phyloP scores from a whole-genome alignment of 2,113 vertebrate species.

The Tyto alba region DNA sequence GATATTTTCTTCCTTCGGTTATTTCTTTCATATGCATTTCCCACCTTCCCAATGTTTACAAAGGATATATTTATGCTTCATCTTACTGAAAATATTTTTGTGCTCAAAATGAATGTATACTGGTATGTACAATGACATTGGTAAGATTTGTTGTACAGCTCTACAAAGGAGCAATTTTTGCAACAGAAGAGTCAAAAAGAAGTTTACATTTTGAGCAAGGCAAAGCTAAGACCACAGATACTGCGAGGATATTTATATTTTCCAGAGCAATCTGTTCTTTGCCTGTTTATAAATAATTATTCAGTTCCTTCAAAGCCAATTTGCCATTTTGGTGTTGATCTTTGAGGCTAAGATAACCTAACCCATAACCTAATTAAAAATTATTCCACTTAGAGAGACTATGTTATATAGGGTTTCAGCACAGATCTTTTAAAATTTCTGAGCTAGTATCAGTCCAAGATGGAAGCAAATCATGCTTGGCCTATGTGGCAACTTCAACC shows the following conservation, averaged over 20 bases:
- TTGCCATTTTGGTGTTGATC: neutral
- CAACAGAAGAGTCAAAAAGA: neutral
- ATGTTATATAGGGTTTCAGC: neutral
- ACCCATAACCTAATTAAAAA: neutral
- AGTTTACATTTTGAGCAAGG: neutral
- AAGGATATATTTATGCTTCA: neutral
- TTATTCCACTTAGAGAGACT: neutral
- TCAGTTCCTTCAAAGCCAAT: neutral
- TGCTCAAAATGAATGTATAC: neutral
- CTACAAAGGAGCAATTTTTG: neutral
- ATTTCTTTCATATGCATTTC: constrained; percentile 24
- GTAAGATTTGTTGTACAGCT: neutral
- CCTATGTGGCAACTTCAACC: neutral
- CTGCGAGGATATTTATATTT: neutral
- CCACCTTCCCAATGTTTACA: neutral
- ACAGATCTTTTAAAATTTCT: neutral
- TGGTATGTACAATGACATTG: neutral
- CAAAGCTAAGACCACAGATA: neutral
- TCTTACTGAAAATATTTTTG: constrained; percentile 4
- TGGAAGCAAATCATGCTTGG: neutral
- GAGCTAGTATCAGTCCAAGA: neutral
- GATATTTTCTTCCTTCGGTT: constrained; percentile 4
- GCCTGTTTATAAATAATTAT: neutral
- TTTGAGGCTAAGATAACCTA: neutral
- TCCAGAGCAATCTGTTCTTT: neutral